Conservation (phyloP, 2,113 vertebrate species). For the Aleadryas rufinucha region DNA sequence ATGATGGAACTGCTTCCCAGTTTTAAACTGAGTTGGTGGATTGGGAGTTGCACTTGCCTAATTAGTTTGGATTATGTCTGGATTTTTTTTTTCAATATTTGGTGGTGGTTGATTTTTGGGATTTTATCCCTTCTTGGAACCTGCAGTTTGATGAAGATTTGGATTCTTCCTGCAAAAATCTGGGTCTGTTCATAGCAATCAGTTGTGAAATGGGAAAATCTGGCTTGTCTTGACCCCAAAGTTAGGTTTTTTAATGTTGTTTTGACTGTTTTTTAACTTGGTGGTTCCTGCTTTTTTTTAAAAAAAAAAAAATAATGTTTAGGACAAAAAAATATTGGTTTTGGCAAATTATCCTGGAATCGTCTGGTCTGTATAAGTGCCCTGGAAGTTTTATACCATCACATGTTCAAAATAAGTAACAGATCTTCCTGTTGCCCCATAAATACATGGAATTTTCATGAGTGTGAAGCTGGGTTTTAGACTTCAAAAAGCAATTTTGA, state of each 20-base stretch:
- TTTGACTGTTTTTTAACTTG: not conserved
- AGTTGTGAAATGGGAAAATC: not conserved
- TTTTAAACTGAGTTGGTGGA: not conserved
- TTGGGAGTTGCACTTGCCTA: not conserved
- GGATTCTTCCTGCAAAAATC: not conserved
- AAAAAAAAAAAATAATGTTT: not conserved
- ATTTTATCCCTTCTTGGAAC: not conserved
- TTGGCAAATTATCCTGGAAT: not conserved
- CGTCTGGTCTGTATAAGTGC: not conserved
- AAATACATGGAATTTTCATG: not conserved
- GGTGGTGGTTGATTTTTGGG: not conserved
- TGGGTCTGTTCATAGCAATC: not conserved
- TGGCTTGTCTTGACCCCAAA: not conserved
- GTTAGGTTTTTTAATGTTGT: not conserved
- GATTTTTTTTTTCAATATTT: not conserved
- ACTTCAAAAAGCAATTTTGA: not conserved
- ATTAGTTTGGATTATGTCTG: not conserved
- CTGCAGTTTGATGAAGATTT: not conserved
- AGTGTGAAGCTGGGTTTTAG: not conserved
- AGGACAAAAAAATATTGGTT: not conserved
- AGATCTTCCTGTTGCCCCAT: not conserved
- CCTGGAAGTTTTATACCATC: not conserved
- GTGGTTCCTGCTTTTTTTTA: not conserved
- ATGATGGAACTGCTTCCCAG: no score
- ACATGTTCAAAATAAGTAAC: not conserved